phyloP scores from a whole-genome alignment of 1,140 invertebrate genomes.

The Drosophila sproati region DNA sequence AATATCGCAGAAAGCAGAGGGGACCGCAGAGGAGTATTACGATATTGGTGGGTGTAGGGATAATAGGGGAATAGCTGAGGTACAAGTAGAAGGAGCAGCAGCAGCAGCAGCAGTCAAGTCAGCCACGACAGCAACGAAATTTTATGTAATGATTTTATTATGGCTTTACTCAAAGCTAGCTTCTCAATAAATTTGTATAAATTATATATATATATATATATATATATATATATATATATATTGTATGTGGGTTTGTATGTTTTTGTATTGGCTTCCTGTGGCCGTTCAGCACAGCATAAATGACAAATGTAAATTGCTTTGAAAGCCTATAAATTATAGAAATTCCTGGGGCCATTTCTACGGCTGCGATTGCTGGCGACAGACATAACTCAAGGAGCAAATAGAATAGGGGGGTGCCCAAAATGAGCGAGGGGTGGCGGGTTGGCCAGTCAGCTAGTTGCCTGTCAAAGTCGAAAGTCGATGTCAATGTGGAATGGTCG shows the following conservation, averaged over 20 bases:
- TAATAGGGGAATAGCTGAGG: background rate
- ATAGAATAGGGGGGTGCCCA: no score
- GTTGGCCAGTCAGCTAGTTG: slow-evolving; percentile 19
- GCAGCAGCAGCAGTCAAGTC: no score
- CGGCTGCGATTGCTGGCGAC: slow-evolving; percentile 66
- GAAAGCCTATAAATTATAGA: slow-evolving; percentile 73
- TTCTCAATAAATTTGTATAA: slow-evolving; percentile 18
- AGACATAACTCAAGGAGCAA: slow-evolving; percentile 35
- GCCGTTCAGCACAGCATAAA: slow-evolving; percentile 45
- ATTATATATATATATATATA: slow-evolving; percentile 27
- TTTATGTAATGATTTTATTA: slow-evolving; percentile 71
- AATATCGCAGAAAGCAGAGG: slow-evolving; percentile 15
- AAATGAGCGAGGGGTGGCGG: background rate
- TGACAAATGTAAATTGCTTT: slow-evolving; percentile 76
- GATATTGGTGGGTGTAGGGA: background rate
- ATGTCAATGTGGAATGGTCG: slow-evolving; percentile 12
- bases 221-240: background rate
- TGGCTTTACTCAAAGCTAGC: slow-evolving; percentile 27
- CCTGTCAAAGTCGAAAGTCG: slow-evolving; percentile 25
- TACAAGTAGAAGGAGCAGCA: background rate
- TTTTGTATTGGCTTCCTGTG: slow-evolving; percentile 33
- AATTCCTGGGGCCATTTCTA: slow-evolving; percentile 67
- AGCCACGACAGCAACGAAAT: slow-evolving; percentile 29
- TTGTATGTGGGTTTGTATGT: background rate
- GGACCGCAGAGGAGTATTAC: no score